Base-by-base conservation (phyloP, 2,113 vertebrate species). In the Oophaga pumilio region DNA sequence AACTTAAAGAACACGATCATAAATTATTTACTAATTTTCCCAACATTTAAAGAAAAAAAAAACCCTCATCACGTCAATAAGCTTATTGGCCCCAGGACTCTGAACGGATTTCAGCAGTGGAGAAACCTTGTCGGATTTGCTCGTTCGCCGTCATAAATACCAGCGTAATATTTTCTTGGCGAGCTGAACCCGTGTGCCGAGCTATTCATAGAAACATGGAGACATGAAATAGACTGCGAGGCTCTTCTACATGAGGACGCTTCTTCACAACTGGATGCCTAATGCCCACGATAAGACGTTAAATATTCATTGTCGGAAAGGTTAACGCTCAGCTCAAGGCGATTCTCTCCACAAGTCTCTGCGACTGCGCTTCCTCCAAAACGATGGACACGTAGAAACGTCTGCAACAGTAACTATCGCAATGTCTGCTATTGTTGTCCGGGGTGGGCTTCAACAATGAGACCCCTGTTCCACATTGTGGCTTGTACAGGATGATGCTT, bases 231-330 rank as follows among this genome's bases (percentile, higher is more conserved):
- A 43, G 20, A 22, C 11, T 22, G 13, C 20, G 14, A 13, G 60
- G 28, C 33, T 43, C 59, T 59, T 82, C 79, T 43, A 82, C 79
- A 60, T 80, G 79, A 77, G 13, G 76, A 56, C 50, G 7, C 26
- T 82, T 59, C 28, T 62, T 82, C 59, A 82, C 79, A 64, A 66
- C 11, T 20, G 17, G 79, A 64, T 82, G 79, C 59, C 43, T 82
- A 50, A 82, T 82, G 79, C 20, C 11, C 28, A 33, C 12, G 33
- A 64, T 20, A 59, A n/a, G 18, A 43, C 7, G 20, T 82, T 22
- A 82, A 82, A 82, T 64, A 82, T 82, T 82, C 28, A 82, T 82
- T 43, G 79, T 43, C n/a, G 60, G 33, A 82, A 82, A 82, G 79
- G 79, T 82, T 82, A 64, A 50, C 59, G 15, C 20, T 12, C 33